Conservation (phyloP, 2,888 invertebrate species). For the Rugalucina vietnamica region DNA sequence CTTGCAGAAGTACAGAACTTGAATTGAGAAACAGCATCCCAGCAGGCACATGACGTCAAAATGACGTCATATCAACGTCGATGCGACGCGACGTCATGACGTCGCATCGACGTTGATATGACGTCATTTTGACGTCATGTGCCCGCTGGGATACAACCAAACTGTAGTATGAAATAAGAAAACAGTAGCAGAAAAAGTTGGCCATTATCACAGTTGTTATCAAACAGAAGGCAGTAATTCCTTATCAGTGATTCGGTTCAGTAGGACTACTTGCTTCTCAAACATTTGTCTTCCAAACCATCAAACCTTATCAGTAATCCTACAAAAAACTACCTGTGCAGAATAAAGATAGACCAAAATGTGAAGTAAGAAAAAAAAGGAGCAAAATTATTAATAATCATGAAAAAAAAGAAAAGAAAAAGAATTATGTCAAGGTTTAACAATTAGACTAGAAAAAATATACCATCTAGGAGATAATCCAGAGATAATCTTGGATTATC, state of each 20-base stretch:
- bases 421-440: not conserved
- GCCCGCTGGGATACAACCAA: too few species aligned
- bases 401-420: not conserved
- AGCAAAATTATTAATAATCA: too few species aligned
- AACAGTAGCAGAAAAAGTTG: not conserved
- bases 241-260: slow-evolving; percentile 2
- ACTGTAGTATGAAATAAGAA: not conserved
- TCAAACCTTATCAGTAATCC: not conserved
- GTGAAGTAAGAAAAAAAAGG: not conserved
- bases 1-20: too few species aligned
- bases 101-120: too few species aligned
- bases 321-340: not conserved
- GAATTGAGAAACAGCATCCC: too few species aligned
- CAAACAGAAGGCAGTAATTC: not conserved
- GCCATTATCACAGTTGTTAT: too few species aligned
- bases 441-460: not conserved
- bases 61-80: too few species aligned
- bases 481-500: not conserved
- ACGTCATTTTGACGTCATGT: too few species aligned
- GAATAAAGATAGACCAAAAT: not conserved
- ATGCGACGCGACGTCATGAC: too few species aligned
- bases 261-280: not conserved
- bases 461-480: too few species aligned
- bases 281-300: not conserved
- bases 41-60: too few species aligned